These are phyloP conservation scores for Matsumurasca onukii DNA, from an alignment of 1,140 invertebrate species.

Conservation along the genomic window DNA sequence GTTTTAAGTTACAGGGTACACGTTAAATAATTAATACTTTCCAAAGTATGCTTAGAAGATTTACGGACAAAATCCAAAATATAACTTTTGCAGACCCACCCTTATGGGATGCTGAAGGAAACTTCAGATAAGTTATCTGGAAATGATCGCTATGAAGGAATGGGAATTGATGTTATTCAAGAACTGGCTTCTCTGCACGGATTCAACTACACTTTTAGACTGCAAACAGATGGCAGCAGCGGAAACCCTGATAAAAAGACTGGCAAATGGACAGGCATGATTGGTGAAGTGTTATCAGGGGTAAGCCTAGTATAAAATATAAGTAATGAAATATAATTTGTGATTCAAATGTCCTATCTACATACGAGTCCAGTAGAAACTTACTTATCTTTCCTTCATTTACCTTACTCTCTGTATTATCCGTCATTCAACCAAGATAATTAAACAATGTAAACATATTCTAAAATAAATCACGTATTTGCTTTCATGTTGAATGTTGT, in stretches of 20 bases:
- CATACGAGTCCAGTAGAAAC: too few relatives aligned
- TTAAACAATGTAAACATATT: too few relatives aligned
- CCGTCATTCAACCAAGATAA: too few relatives aligned
- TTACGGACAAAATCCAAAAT: too few relatives aligned
- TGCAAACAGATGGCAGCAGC: constrained; percentile 73
- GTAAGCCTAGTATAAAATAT: constrained; percentile 57
- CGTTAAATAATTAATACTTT: too few relatives aligned
- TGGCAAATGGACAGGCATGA: constrained; percentile 85
- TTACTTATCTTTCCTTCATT: too few relatives aligned
- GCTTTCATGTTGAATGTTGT: too few relatives aligned
- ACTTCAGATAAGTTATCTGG: constrained; percentile 66
- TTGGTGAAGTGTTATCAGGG: constrained; percentile 74
- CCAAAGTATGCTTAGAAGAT: too few relatives aligned
- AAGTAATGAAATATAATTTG: not conserved
- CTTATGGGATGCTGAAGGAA: constrained; percentile 84
- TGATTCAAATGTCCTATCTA: not conserved
- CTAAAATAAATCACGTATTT: too few relatives aligned
- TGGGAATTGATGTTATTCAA: constrained; percentile 77
- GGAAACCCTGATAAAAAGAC: constrained; percentile 59
- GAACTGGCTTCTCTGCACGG: constrained; percentile 70
- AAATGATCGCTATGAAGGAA: constrained; percentile 82
- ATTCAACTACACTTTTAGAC: constrained; percentile 83
- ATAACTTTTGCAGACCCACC: constrained; percentile 60
- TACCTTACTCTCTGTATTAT: too few relatives aligned
- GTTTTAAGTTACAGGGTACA: too few relatives aligned